Evolutionary conservation across 1,140 invertebrate species (phyloP), one percentile per base, ranked within the genome.

Genomic region (Oedothorax gibbosus): DNA sequence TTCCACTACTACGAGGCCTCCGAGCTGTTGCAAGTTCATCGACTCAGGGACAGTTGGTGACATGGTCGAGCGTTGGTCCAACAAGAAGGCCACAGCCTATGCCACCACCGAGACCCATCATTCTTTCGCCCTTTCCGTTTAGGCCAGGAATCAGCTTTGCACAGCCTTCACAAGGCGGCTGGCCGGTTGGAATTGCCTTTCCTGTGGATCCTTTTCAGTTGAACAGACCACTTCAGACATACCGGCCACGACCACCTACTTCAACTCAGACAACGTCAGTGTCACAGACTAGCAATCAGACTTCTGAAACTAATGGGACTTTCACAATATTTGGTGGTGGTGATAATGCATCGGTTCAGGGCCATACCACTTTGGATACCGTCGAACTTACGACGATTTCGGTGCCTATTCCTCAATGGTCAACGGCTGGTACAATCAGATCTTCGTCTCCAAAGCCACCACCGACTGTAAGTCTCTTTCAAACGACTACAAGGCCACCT

Each of bases 331-430:
- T 84, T 7, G 76, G 57, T n/a, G 64, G 62, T 10, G 69, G 54
- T 7, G 35, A 21, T 68, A 60, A 51, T 9, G 12, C 66, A 71
- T 12, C 54, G 6, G 35, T 35, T 35, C 56, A 62, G 18, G n/a
- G n/a, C 12, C 51, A 15, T 15, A 75, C 35, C 49, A 20, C 72
- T 3, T 10, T 53, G n/a, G 11, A 49, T 50, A 8, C 76, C 2
- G 18, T 15, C 20, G 53, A 18, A 6, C 20, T 78, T 35, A 85
- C 83, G 20, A 85, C 83, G 12, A 49, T 85, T 51, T 76, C 75
- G 6, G 75, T 85, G 7, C 83, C 83, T 0, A 85, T 85, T 11
- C 83, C 83, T 0, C 83, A 85, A 18, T 85, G 83, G 83, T 71
- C 83, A 50, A 84, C 81, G 18, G 21, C 49, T 14, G 14, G 65